Conservation (phyloP, 1,140 invertebrate species). For the Colletes latitarsis region DNA sequence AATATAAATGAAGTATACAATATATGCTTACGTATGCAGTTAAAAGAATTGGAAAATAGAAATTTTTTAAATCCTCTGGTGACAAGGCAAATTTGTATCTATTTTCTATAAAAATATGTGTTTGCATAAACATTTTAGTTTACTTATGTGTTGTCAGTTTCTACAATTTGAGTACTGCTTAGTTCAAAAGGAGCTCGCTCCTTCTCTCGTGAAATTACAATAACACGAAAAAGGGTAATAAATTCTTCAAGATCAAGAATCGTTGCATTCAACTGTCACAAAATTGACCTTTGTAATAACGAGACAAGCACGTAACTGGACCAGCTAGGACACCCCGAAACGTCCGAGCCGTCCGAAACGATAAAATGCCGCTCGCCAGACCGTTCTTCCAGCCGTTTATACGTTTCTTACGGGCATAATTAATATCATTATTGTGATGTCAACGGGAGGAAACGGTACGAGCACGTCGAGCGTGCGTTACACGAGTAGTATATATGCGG, state of each 20-base stretch:
- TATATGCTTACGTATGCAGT: too few species aligned
- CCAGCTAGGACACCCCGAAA: neutral
- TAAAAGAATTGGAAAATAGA: too few species aligned
- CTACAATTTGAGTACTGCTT: neutral
- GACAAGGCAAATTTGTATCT: too few species aligned
- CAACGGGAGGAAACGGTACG: conserved; percentile 52
- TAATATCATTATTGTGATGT: conserved; percentile 70
- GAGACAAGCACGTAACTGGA: neutral
- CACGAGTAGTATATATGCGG: conserved; percentile 56
- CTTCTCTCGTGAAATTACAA: neutral
- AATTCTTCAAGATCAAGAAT: neutral
- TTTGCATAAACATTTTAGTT: too few species aligned
- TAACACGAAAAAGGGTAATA: neutral
- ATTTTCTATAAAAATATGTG: too few species aligned
- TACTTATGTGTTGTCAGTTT: neutral
- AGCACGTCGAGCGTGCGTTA: conserved; percentile 54
- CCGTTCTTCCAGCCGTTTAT: conserved; percentile 17
- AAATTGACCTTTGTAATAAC: neutral
- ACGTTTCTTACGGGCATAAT: conserved; percentile 51
- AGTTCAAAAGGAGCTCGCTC: neutral
- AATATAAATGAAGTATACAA: too few species aligned
- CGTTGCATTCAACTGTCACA: neutral
- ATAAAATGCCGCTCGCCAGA: conserved; percentile 15
- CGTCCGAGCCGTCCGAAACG: conserved; percentile 15
- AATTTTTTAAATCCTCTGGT: too few species aligned